Evolutionary conservation across 2,888 invertebrate genomes (phyloP).

Genomic region (Drosophila aldrichi): DNA sequence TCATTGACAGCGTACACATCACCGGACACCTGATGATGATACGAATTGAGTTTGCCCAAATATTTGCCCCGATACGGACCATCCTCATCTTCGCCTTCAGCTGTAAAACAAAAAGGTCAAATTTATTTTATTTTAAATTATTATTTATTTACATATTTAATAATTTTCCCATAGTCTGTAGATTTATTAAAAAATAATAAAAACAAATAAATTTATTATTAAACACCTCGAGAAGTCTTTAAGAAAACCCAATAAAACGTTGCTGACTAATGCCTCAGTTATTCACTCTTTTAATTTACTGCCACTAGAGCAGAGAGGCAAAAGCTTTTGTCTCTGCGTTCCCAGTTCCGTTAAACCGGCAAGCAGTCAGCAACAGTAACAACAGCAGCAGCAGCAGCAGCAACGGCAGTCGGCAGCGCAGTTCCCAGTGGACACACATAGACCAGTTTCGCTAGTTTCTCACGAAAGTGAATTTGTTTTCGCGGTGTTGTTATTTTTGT

Average conservation of each 20-base stretch:
- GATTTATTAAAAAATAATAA: not conserved
- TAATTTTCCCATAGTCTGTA: not conserved
- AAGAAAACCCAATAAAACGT: conserved; percentile 17
- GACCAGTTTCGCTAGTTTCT: conserved; percentile 82
- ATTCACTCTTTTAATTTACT: conserved; percentile 35
- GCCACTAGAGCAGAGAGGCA: conserved; percentile 33
- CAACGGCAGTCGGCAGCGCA: not conserved
- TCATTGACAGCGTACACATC: conserved; percentile 96
- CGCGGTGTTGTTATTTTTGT: conserved; percentile 24
- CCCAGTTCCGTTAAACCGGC: conserved; percentile 31
- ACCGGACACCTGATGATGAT: conserved; percentile 95
- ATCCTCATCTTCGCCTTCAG: conserved; percentile 88
- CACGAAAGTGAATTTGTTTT: conserved; percentile 82
- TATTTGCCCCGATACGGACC: conserved; percentile 92
- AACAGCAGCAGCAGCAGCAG: conserved; percentile 1
- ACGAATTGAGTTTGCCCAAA: conserved; percentile 94
- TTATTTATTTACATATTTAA: too few species aligned
- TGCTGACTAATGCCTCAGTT: conserved; percentile 59
- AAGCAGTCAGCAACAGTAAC: conserved; percentile 15
- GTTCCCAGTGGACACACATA: conserved; percentile 38
- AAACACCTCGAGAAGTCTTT: not conserved
- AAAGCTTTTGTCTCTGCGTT: conserved; percentile 13
- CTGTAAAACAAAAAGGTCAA: conserved; percentile 21
- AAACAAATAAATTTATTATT: too few species aligned
- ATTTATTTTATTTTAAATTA: not conserved